Evolutionary conservation across 2,797 vertebrate species (phyloP), one percentile per base, ranked within the genome.

Genomic region (Sylvia borin): DNA sequence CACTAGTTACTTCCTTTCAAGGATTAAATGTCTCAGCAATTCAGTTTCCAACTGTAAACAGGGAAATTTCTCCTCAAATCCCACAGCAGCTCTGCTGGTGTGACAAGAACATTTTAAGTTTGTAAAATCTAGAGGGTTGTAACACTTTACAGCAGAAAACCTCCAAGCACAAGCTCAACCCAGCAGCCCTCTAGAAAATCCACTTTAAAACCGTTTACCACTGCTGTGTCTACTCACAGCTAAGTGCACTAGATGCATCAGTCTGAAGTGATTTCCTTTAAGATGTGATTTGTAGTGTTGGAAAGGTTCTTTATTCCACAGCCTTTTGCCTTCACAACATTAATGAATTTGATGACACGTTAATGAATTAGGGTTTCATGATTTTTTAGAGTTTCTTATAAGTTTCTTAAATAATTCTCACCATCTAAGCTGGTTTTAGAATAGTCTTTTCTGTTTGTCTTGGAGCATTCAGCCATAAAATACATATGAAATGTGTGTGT

Each of bases 1-100:
- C 90, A 87, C 95, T 94, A 94, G 77, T 95, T 95, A 68, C 90
- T 96, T 96, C 95, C 93, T 95, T 90, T 90, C 78, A 58, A 83
- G 92, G 82, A 93, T 95, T 92, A 92, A 93, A 31, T 92, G 68
- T 80, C 88, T 93, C 79, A 93, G 84, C 84, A 73, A 25, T 85
- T 66, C 1, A 1, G 25, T 73, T 95, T 94, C 86, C 87, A 85
- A 22, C 51, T 88, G 77, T 92, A 95, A 92, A 90, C 82, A 88
- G 64, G 22, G 31, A 57, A 40, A 2, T 90, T 90, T 91, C 48
- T 93, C 54, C 51, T 78, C 73, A 78, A 62, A 72, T 94, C 51
- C 58, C 55, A 36, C 0, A 0, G 48, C 62, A 58, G 42, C 73
- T 88, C 55, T 76, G 50, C 73, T 75, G 78, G 51, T 71, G 19